Conservation (phyloP, 2,797 vertebrate species). For the Danio albolineatus region DNA sequence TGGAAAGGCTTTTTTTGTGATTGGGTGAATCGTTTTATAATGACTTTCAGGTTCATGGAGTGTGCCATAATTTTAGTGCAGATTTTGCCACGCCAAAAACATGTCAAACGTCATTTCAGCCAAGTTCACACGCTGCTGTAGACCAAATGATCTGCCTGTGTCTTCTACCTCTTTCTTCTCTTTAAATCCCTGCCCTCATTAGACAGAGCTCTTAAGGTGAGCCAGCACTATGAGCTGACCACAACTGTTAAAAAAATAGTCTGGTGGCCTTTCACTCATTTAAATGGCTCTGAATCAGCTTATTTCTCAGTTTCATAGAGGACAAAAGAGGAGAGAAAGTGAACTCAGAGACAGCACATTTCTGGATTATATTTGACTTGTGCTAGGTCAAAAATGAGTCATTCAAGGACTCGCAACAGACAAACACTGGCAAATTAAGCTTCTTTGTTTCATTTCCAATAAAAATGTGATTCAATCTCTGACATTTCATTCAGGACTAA, state of each 20-base stretch:
- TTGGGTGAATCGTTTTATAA: conserved; percentile 39
- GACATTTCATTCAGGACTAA: neutral
- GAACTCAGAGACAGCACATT: conserved; percentile 3
- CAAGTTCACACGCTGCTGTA: conserved; percentile 36
- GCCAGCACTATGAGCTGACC: conserved; percentile 38
- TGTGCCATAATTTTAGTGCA: conserved; percentile 37
- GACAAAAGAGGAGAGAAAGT: conserved; percentile 10
- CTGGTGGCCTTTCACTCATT: conserved; percentile 10
- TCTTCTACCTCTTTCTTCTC: neutral
- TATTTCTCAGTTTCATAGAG: conserved; percentile 3
- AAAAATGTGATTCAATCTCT: neutral
- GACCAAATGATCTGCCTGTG: neutral
- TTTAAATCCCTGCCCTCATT: conserved; percentile 23
- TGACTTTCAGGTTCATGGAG: conserved; percentile 47
- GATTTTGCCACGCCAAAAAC: conserved; percentile 51
- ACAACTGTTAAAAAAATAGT: conserved; percentile 31
- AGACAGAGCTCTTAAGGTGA: conserved; percentile 14
- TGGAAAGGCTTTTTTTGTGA: conserved; percentile 30
- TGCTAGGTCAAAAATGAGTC: conserved; percentile 7
- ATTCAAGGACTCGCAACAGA: conserved; percentile 25
- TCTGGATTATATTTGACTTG: conserved; percentile 34
- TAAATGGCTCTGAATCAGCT: conserved; percentile 5
- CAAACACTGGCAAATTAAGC: conserved; percentile 5
- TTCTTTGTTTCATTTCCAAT: neutral
- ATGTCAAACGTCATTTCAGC: conserved; percentile 38